Base-by-base conservation (phyloP, 2,888 invertebrate species). In the Drosophila neonasuta region DNA sequence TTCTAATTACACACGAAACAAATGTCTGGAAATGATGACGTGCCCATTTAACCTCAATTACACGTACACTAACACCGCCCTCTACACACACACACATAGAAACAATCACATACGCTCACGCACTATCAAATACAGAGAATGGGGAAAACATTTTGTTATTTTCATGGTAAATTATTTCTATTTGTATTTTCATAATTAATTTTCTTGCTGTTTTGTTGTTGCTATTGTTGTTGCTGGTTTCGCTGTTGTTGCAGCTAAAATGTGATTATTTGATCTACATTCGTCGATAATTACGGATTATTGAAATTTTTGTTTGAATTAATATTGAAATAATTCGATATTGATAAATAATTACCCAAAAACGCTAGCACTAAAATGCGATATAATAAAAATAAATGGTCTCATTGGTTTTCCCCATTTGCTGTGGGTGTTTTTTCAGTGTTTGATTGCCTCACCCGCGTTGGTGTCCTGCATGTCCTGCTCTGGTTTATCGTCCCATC, bases 221-320 rank as follows among this genome's bases (percentile, higher is more conserved):
- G 41, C 6, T 68, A 52, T 56, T 68, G 48, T 42, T 48, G 45
- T 55, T 42, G 54, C 73, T 71, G 32, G 32, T 34, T 41, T 66
- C 6, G 20, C 29, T 68, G 58, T 59, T 72, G 54, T 42, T 50
- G 45, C 59, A 44, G 54, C 73, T 71, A 68, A 80, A 82, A 77
- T 78, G 80, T 77, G 82, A 82, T 82, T 82, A 82, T 80, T 82
- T 83, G 84, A 81, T 82, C 80, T 75, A 80, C 79, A 71, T 80
- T 81, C 71, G 77, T 74, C 77, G 84, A 83, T 82, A 82, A 83
- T 82, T 82, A 74, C 78, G 80, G 80, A 77, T 81, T 83, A 82
- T 82, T 83, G 82, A 82, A 82, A 81, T 74, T 81, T 80, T 78
- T 83, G 80, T 82, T 80, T 72, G 82, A 78, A 80, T 82, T 83